A percentile compares a stretch with the other conserved stretches of the same genome.
phyloP scores from a whole-genome alignment of 2,113 vertebrate genomes.

The Bucco capensis region DNA sequence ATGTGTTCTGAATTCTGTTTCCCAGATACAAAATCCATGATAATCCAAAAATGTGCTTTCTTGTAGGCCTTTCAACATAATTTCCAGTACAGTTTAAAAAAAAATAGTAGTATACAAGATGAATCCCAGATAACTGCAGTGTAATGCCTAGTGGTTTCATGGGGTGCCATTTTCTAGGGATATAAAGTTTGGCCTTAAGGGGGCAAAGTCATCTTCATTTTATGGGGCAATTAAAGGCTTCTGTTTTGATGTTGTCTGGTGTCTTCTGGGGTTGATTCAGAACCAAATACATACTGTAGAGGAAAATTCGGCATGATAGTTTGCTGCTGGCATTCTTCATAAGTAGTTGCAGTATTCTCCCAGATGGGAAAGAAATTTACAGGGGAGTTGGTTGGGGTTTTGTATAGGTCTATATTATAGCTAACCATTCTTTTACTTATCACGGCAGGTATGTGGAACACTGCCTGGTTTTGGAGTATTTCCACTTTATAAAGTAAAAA shows the following conservation, averaged over 20 bases:
- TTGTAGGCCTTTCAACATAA: background rate
- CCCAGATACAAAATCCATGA: background rate
- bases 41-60: background rate
- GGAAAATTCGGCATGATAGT: background rate
- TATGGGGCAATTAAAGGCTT: background rate
- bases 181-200: background rate
- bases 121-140: background rate
- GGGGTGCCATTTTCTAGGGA: background rate
- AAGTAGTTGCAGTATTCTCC: background rate
- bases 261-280: background rate
- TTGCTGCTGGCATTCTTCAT: slow-evolving; percentile 1
- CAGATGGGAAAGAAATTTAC: slow-evolving; percentile 24
- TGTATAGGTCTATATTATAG: background rate
- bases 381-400: background rate
- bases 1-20: background rate
- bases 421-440: slow-evolving; percentile 33
- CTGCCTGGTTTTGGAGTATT: slow-evolving; percentile 47
- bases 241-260: background rate
- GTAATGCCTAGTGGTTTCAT: background rate
- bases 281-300: background rate
- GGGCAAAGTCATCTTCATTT: background rate
- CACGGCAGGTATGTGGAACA: slow-evolving; percentile 57
- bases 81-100: background rate
- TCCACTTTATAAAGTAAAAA: slow-evolving; percentile 44
- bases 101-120: background rate